These are phyloP conservation scores for Hirtodrosophila cameraria DNA, from an alignment of 2,888 invertebrate species.

Conservation along the genomic window DNA sequence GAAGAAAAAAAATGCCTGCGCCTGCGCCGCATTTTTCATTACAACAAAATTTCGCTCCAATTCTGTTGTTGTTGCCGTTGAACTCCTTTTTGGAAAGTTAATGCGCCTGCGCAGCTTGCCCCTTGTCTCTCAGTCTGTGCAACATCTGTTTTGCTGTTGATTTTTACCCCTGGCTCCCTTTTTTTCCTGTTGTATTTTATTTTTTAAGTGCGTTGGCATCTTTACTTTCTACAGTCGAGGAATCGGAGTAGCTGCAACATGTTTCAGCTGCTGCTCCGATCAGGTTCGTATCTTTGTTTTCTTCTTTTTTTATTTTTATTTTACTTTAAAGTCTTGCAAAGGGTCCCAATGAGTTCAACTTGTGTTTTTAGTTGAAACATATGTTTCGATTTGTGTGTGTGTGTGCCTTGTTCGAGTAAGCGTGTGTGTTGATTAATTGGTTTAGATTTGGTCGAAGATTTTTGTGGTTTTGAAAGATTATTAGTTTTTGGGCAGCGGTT, in stretches of 20 bases:
- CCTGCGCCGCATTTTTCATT: conserved; percentile 59
- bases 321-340: conserved; percentile 3
- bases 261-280: conserved; percentile 71
- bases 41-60: conserved; percentile 59
- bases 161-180: conserved; percentile 50
- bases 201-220: conserved; percentile 67
- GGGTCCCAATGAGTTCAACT: conserved; percentile 46
- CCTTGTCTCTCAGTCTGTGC: conserved; percentile 58
- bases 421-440: conserved; percentile 67
- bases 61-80: conserved; percentile 40
- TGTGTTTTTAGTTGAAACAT: conserved; percentile 59
- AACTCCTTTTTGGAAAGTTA: conserved; percentile 60
- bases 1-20: conserved; percentile 39
- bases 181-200: conserved; percentile 14
- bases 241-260: conserved; percentile 59
- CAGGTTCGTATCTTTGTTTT: conserved; percentile 50
- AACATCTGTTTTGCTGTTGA: conserved; percentile 74
- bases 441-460: conserved; percentile 60
- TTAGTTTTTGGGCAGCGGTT: conserved; percentile 24
- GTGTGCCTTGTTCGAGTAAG: conserved; percentile 21
- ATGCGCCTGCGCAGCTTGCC: conserved; percentile 45
- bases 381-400: conserved; percentile 50
- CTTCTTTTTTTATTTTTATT: conserved; percentile 11
- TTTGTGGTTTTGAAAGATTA: conserved; percentile 40
- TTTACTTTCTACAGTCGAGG: conserved; percentile 62